These are phyloP conservation scores for Acronicta alni DNA, from an alignment of 2,888 invertebrate species.

Conservation along the genomic window DNA sequence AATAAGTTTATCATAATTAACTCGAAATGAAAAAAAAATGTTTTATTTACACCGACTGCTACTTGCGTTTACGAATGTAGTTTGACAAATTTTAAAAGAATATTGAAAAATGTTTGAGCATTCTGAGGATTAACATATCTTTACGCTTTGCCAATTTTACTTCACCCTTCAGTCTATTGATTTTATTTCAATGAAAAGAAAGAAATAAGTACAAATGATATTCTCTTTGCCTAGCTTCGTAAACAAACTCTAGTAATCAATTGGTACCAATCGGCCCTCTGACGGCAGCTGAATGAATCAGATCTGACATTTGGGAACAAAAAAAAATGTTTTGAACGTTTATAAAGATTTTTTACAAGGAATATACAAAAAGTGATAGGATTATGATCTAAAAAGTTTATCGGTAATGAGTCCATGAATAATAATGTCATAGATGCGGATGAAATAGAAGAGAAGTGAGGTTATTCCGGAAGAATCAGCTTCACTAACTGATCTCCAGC, in stretches of 20 bases:
- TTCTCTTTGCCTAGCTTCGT: constrained; percentile 46
- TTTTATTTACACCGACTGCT: too few species aligned
- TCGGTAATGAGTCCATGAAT: constrained; percentile 8
- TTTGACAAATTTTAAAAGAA: too few species aligned
- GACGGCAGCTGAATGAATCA: constrained; percentile 44
- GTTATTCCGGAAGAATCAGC: constrained; percentile 47
- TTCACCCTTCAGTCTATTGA: too few species aligned
- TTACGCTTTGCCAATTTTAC: background rate
- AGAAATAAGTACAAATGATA: background rate
- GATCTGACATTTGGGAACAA: constrained; percentile 67
- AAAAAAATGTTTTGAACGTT: constrained; percentile 62
- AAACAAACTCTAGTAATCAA: constrained; percentile 54
- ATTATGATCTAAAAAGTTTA: constrained; percentile 32
- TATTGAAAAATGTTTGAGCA: too few species aligned
- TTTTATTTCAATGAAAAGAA: too few species aligned
- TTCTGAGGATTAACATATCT: too few species aligned
- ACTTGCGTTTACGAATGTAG: background rate
- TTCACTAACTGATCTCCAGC: constrained; percentile 33
- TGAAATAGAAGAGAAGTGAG: constrained; percentile 48
- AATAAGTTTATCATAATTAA: too few species aligned
- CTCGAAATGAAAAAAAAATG: too few species aligned
- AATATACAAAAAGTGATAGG: constrained; percentile 48
- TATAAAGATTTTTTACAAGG: constrained; percentile 51
- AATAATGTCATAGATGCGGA: constrained; percentile 9
- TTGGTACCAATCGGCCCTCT: constrained; percentile 60